phyloP scores from a whole-genome alignment of 2,888 invertebrate species.

The Xestia ashworthii region DNA sequence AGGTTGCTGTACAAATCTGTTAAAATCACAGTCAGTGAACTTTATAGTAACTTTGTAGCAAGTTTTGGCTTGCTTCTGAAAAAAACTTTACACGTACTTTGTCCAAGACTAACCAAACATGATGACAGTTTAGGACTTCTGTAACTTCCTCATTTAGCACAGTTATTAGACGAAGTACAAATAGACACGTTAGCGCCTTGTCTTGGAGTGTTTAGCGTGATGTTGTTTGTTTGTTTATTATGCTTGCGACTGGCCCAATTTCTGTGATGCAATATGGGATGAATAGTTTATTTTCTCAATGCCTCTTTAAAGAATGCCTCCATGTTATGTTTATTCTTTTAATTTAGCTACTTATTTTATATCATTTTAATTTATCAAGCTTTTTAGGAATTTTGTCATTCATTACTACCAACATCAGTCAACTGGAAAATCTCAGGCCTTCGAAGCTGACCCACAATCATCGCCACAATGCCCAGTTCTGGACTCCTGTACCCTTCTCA shows the following conservation, averaged over 20 bases:
- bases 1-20: not conserved
- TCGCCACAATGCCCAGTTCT: not conserved
- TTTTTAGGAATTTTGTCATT: not conserved
- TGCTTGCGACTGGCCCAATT: slow-evolving; percentile 32
- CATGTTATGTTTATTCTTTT: not conserved
- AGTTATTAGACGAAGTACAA: slow-evolving; percentile 37
- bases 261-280: slow-evolving; percentile 1
- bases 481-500: not conserved
- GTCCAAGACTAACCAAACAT: not conserved
- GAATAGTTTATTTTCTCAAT: slow-evolving; percentile 3
- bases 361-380: not conserved
- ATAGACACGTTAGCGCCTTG: slow-evolving; percentile 42
- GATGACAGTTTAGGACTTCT: slow-evolving; percentile 25
- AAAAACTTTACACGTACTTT: not conserved
- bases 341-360: not conserved
- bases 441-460: not conserved
- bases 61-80: not conserved
- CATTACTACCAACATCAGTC: not conserved
- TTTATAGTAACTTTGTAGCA: not conserved
- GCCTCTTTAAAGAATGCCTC: slow-evolving; percentile 13
- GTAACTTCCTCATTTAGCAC: not conserved
- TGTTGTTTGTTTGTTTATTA: slow-evolving; percentile 58
- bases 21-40: not conserved
- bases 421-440: not conserved
- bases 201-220: slow-evolving; percentile 52